These are phyloP conservation scores for Periophthalmodon schlosseri DNA, from an alignment of 2,113 vertebrate genomes.

Conservation along the genomic window DNA sequence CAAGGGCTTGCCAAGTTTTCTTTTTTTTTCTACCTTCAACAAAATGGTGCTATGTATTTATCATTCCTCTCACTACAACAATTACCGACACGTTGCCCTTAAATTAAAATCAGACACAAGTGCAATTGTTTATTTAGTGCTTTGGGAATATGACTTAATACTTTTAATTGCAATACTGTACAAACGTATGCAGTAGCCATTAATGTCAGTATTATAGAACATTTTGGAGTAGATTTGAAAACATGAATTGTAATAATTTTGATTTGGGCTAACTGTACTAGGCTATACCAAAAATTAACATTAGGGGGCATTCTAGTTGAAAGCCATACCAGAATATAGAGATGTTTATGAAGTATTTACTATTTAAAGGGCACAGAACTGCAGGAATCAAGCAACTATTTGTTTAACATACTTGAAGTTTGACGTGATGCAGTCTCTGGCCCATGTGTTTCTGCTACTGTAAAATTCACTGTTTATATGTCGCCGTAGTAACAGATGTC, in stretches of 20 bases:
- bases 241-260: slow-evolving; percentile 26
- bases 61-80: slow-evolving; percentile 79
- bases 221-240: slow-evolving; percentile 15
- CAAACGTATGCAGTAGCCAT: slow-evolving; percentile 19
- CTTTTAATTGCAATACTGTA: slow-evolving; percentile 42
- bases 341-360: slow-evolving; percentile 44
- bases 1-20: slow-evolving; percentile 63
- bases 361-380: slow-evolving; percentile 53
- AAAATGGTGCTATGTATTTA: slow-evolving; percentile 85
- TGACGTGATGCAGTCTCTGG: slow-evolving; percentile 65
- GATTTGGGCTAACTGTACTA: slow-evolving; percentile 12
- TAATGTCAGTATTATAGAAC: slow-evolving; percentile 63
- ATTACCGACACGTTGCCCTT: slow-evolving; percentile 46
- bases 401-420: slow-evolving; percentile 80
- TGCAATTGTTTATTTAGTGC: slow-evolving; percentile 46
- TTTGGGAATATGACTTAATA: slow-evolving; percentile 59
- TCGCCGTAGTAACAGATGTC: slow-evolving; percentile 56
- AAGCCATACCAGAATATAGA: slow-evolving; percentile 54
- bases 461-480: slow-evolving; percentile 54
- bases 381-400: slow-evolving; percentile 65
- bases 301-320: slow-evolving; percentile 28
- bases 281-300: slow-evolving; percentile 8
- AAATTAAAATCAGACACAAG: slow-evolving; percentile 47
- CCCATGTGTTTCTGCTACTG: slow-evolving; percentile 49
- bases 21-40: slow-evolving; percentile 71